Base-by-base conservation (phyloP, 2,888 invertebrate genomes). In the Amiota mariae region DNA sequence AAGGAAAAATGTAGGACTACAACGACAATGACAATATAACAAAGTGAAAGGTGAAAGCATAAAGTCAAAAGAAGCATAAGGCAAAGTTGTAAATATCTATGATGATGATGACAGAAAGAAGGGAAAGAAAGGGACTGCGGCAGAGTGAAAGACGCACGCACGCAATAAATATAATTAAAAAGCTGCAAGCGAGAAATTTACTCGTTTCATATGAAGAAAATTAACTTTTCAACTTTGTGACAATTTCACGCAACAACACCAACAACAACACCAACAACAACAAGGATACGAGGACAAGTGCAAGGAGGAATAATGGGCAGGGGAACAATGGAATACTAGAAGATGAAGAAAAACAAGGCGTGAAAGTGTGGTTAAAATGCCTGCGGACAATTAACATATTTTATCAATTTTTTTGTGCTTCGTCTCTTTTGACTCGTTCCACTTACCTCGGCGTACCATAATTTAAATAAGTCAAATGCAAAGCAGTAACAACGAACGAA, bases 381-480 rank as follows among this genome's bases (percentile, higher is more conserved):
- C 77, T 79, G 77, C 82, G 82, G 81, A 78, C 82, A 82, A 83
- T 83, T 83, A 84, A 84, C 82, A 83, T 83, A 84, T 84, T 83
- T 83, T 83, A 84, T 83, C 82, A 83, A 82, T 82, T 79, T 20
- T 48, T 66, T 20, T 71, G 72, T 76, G 36, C 36, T 54, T 18
- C 12, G 18, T 67, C n/a, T 67, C 66, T 6, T 66, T 1, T 47
- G 12, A 54, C 15, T 15, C 54, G n/a, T n/a, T 36, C 36, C 36
- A 54, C 15, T 15, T 54, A n/a, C 13, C 1, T 54, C 8, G n/a
- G 1, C 77, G 79, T 81, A 80, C 81, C 36, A 81, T 80, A 82
- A 82, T 83, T 83, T 83, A 83, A 83, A 83, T 84, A 83, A 82
- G 82, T 83, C 83, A 84, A 83, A 81, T 81, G 82, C 80, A 81